Conservation (phyloP, 2,797 vertebrate genomes). For the Dromococcyx pavoninus region DNA sequence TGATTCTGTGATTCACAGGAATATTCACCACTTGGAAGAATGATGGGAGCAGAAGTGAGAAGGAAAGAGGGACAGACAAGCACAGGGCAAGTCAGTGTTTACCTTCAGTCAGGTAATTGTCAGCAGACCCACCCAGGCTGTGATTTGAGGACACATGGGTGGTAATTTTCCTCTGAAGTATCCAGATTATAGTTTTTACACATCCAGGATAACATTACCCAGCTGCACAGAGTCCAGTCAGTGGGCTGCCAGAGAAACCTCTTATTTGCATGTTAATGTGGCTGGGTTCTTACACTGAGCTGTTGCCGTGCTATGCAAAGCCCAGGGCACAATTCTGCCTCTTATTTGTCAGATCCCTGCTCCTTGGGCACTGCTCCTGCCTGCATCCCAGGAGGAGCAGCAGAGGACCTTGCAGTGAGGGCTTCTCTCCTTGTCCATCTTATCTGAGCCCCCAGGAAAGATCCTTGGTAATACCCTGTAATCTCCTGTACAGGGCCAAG, state of each 20-base stretch:
- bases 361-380: not conserved
- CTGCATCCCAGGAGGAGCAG: no score
- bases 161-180: not conserved
- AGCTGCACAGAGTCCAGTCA: not conserved
- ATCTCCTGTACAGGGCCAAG: not conserved
- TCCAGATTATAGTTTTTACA: not conserved
- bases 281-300: not conserved
- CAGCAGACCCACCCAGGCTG: not conserved
- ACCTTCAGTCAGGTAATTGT: not conserved
- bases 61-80: not conserved
- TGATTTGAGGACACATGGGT: not conserved
- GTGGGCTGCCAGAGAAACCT: not conserved
- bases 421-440: not conserved
- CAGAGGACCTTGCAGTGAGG: not conserved
- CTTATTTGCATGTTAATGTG: not conserved
- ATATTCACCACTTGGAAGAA: not conserved
- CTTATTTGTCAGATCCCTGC: accelerated
- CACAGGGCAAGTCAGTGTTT: not conserved
- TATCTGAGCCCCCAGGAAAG: not conserved
- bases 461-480: not conserved
- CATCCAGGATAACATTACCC: not conserved
- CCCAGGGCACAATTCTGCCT: not conserved
- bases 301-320: not conserved
- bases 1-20: not conserved
- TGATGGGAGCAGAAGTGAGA: not conserved